Evolutionary conservation across 2,888 invertebrate species (phyloP), one percentile per base, ranked within the genome.

Genomic region (Trichogramma dendrolimi): DNA sequence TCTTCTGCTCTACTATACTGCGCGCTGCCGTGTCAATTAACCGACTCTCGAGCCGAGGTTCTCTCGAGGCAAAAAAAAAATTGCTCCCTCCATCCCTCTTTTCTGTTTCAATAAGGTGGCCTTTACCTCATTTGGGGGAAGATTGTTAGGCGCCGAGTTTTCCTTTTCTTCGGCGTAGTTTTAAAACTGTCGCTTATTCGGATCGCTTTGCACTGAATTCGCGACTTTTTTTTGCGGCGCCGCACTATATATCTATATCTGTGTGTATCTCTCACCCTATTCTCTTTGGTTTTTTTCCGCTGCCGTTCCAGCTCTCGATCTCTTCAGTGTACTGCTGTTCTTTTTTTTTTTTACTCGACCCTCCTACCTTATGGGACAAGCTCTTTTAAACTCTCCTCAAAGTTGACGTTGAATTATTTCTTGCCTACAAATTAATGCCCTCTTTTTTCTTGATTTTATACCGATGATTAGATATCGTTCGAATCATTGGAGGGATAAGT

Each of bases 61-160:
- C 42, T 6, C 42, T 40, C 10, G 54, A 46, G n/a, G 10, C n/a
- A n/a, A 10, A 46, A 46, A n/a, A 77, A 79, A 79, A 79, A 79
- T 78, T 77, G 77, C 76, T 69, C 76, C 78, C 79, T 78, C n/a
- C n/a, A 1, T 46, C n/a, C 2, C n/a, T 46, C n/a, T n/a, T 46
- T 46, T 46, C 76, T 76, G 76, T 77, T 78, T 78, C 79, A 79
- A 79, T 79, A 79, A 79, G 78, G 77, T 76, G 73, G 77, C 77
- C 77, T 78, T 79, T 79, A 77, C 78, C 78, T 79, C 78, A 78
- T 78, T 79, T 78, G 72, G 76, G 74, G 74, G 72, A 61, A 78
- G 77, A 76, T 79, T 77, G 77, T 77, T 76, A 75, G 74, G 68
- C 73, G 67, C 66, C 65, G 63, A 27, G 27, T 27, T 27, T 27